Base-by-base conservation (phyloP, 2,888 invertebrate species). In the Lasiommata megera region DNA sequence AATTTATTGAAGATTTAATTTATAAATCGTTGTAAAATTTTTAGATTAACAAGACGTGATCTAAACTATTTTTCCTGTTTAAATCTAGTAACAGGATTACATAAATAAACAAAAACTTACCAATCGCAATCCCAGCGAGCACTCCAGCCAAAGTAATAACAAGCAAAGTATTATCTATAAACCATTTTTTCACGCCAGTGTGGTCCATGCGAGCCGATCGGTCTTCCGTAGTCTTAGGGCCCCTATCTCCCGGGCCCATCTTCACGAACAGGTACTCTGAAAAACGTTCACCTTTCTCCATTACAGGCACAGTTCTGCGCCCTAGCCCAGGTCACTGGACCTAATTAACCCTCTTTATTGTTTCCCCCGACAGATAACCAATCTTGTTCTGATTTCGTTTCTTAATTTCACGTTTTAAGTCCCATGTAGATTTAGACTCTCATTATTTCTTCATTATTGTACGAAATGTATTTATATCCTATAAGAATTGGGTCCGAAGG, bases 131-230 rank as follows among this genome's bases (percentile, higher is more conserved):
- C 53, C 97, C 96, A 29, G 94, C 84, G 46, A 95, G 76, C 2
- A 96, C 96, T n/a, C 96, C 96, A 56, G 93, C 92, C 62, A 97
- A 86, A 23, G 97, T 97, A 58, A 95, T 92, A 65, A 96, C 88
- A 62, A 97, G 92, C 82, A 97, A 94, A 6, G 94, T 92, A 81
- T 97, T 97, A 58, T 96, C 94, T 63, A 92, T 90, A 62, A 96
- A 81, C 93, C 95, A 95, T 79, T 93, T 93, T 70, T 88, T 92
- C 54, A 93, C 83, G 54, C 94, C 94, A 65, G 94, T 93, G 63
- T 93, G 91, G 80, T 95, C 94, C 62, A 93, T 86, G 66, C 93
- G 93, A 65, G 94, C 93, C 66, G 92, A 92, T 73, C 93, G 90
- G 69, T 91, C 91, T 70, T 93, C 93, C 47, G 93, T 92, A 64